Percentiles rank a stretch among this genome's conserved stretches.
phyloP scores from a whole-genome alignment of 2,797 vertebrate species.

The Molossus alvarezi region DNA sequence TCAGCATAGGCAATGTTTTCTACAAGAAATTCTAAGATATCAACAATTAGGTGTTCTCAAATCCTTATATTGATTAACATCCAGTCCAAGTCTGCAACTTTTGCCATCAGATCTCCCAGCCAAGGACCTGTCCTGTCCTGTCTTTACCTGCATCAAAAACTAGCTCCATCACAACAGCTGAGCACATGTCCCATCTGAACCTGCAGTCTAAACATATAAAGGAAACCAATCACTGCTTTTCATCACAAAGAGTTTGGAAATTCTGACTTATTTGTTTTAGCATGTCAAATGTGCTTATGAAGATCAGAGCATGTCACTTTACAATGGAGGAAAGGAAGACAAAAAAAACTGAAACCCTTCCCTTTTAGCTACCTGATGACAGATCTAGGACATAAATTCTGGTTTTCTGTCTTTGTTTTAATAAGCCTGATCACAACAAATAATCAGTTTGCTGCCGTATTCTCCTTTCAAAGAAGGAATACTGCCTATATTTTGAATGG shows the following conservation, averaged over 20 bases:
- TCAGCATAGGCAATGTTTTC: background rate
- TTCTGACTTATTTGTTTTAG: background rate
- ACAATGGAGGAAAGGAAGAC: slow-evolving; percentile 28
- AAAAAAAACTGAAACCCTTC: background rate
- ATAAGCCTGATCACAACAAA: slow-evolving; percentile 64
- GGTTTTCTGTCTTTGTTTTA: slow-evolving; percentile 69
- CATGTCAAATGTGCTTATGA: slow-evolving; percentile 1
- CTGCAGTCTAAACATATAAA: background rate
- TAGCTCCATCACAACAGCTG: background rate
- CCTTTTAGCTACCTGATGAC: slow-evolving; percentile 51
- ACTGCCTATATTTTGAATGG: slow-evolving; percentile 74
- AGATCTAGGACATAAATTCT: slow-evolving; percentile 48
- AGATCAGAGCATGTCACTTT: slow-evolving; percentile 40
- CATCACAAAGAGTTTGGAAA: slow-evolving; percentile 41
- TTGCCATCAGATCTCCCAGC: background rate
- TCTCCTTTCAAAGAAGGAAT: slow-evolving; percentile 65
- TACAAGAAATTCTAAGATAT: background rate
- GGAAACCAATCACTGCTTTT: background rate
- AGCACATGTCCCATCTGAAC: background rate
- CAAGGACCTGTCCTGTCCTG: background rate
- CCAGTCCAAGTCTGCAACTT: background rate
- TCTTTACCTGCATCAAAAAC: background rate
- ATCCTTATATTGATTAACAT: background rate
- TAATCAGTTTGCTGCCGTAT: slow-evolving; percentile 47
- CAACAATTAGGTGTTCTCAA: background rate